Evolutionary conservation across 2,888 invertebrate genomes (phyloP), one percentile per base, ranked within the genome.

Genomic region (Muschampia staudingeri): DNA sequence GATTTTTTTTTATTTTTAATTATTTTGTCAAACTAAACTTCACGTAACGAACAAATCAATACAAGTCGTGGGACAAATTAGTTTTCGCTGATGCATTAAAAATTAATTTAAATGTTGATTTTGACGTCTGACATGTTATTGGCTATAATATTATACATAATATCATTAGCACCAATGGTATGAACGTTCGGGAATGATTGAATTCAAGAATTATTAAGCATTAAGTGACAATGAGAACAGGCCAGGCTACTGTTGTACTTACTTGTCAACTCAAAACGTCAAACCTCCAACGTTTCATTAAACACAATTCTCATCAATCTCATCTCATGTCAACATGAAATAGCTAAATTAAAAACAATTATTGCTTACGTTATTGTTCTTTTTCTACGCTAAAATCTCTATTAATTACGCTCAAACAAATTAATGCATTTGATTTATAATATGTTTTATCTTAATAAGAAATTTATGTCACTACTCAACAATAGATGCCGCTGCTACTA

Each of bases 21-120:
- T 61, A 25, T 25, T 11, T 61, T 25, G 19, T 19, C n/a, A 19
- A 9, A 56, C 52, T 52, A 19, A 5, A 56, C 6, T n/a, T 56
- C 14, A 52, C 12, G 52, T 52, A 56, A 56, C 61, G 61, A 61
- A 61, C 25, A 61, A 61, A 61, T 61, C 61, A 61, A 61, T 61
- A 61, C 61, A 25, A 61, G 30, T 11, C 12, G 25, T 25, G 1
- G 19, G 2, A 8, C 30, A 25, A 4, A 9, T 6, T 12, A 61
- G 19, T 61, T 25, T 61, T 61, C 61, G 25, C 25, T 61, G 61
- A 16, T 61, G 1, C 11, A 25, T 6, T 25, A 25, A 25, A 61
- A 56, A 19, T 19, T n/a, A 25, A 61, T 25, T 25, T 61, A 61
- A 61, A 19, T 25, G 3, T 25, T 25, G 11, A 25, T 25, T 25